Evolutionary conservation across 2,113 vertebrate genomes (phyloP).

Genomic region (Anser cygnoides): DNA sequence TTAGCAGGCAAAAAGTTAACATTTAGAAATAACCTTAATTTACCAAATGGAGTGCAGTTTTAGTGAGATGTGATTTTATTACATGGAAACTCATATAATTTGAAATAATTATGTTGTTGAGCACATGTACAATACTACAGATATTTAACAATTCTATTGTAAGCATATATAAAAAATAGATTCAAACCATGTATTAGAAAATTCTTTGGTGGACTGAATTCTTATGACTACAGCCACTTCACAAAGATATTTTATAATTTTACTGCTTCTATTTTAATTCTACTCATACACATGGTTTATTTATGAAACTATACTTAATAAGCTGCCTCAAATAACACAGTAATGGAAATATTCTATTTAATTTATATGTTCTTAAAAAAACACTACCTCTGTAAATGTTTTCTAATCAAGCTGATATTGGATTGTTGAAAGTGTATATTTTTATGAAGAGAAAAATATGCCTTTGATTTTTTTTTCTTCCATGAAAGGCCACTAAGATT

Average conservation of each 20-base stretch:
- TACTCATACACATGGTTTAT: not conserved
- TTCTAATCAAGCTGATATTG: not conserved
- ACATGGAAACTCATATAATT: not conserved
- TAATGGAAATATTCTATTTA: not conserved
- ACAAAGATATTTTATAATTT: not conserved
- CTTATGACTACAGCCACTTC: not conserved
- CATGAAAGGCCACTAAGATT: not conserved
- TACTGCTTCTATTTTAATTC: slow-evolving; percentile 8
- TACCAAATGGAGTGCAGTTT: not conserved
- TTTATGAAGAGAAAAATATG: not conserved
- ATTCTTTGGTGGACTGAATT: not conserved
- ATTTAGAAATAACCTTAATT: slow-evolving; percentile 26
- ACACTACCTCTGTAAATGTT: not conserved
- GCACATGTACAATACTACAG: not conserved
- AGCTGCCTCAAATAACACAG: not conserved
- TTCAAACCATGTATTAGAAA: not conserved
- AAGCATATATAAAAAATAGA: not conserved
- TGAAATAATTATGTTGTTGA: slow-evolving; percentile 6
- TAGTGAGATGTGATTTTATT: not conserved
- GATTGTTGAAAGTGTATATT: not conserved
- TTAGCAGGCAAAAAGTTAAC: not conserved
- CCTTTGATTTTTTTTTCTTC: not conserved
- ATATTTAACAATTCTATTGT: not conserved
- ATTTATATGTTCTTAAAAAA: not conserved
- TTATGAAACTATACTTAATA: not conserved